Evolutionary conservation across 2,113 vertebrate genomes (phyloP).

Genomic region (Aspiorhynchus laticeps): DNA sequence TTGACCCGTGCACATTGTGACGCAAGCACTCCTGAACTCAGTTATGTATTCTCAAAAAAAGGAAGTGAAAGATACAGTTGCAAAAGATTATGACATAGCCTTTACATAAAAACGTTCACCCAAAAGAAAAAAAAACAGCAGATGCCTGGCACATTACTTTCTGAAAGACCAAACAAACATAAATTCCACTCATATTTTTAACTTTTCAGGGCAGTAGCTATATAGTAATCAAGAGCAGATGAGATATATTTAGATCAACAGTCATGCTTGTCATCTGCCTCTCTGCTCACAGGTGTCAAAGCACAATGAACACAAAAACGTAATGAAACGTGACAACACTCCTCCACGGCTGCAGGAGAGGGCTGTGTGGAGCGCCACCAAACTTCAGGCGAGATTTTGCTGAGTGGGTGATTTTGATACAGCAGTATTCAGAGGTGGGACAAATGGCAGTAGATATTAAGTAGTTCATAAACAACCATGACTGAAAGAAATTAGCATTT

Average conservation of each 20-base stretch:
- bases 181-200: not conserved
- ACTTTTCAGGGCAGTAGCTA: not conserved
- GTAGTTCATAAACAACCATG: not conserved
- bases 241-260: conserved; percentile 69
- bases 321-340: conserved; percentile 72
- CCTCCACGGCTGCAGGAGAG: conserved; percentile 50
- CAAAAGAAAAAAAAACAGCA: not conserved
- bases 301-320: conserved; percentile 73
- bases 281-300: conserved; percentile 67
- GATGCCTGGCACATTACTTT: not conserved
- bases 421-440: not conserved
- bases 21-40: not conserved
- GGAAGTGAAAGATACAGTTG: conserved; percentile 24
- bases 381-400: conserved; percentile 1
- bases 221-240: conserved; percentile 51
- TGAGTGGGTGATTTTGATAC: conserved; percentile 1
- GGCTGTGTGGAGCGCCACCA: not conserved
- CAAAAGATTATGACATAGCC: not conserved
- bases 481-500: not conserved
- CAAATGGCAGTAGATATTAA: not conserved
- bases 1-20: conserved; percentile 27
- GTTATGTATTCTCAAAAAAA: conserved; percentile 8
- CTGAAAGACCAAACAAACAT: not conserved
- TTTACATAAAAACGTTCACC: not conserved
- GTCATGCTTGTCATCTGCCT: conserved; percentile 68